Evolutionary conservation across 2,888 invertebrate genomes (phyloP), one percentile per base, ranked within the genome.

Genomic region (Plagodis pulveraria): DNA sequence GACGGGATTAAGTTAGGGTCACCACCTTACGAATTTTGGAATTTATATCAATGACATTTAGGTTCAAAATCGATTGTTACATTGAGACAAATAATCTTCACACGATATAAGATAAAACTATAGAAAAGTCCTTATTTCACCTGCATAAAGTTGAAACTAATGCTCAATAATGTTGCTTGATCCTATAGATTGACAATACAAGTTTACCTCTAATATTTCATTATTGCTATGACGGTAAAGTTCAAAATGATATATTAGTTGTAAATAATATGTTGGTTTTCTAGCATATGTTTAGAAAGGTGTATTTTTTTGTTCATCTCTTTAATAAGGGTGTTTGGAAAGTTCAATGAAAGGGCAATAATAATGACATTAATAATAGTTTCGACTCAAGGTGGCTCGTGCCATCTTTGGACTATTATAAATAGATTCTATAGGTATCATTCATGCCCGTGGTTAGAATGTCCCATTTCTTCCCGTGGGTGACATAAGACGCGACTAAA

Each of bases 301-400:
- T 50, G 45, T 53, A 32, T 36, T 50, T 59, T 59, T 50, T 62
- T 50, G 22, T 33, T 11, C 34, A 33, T 52, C 9, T n/a, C 36
- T 36, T 12, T 56, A 52, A 45, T 53, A 32, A 40, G 22, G 53
- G 60, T 49, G 50, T 47, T 48, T 52, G 51, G 54, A 55, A 62
- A 62, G 57, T 55, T 58, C 57, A 58, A 33, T 46, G 35, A 32
- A 56, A 63, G 58, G 58, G 55, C 53, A 53, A 38, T 10, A 36
- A 10, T n/a, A 36, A 10, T 10, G 10, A 40, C 10, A 12, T n/a
- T 50, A n/a, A n/a, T n/a, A n/a, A n/a, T n/a, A n/a, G n/a, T n/a
- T 48, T 12, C 10, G 45, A 38, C 36, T 9, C 54, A 57, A 63
- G 63, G 55, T 63, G 63, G 47, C 55, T 48, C 54, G 53, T 54